A percentile compares a stretch with the other conserved stretches of the same genome.
Conservation (phyloP, 2,113 vertebrate genomes). For the Hydropotes inermis region DNA sequence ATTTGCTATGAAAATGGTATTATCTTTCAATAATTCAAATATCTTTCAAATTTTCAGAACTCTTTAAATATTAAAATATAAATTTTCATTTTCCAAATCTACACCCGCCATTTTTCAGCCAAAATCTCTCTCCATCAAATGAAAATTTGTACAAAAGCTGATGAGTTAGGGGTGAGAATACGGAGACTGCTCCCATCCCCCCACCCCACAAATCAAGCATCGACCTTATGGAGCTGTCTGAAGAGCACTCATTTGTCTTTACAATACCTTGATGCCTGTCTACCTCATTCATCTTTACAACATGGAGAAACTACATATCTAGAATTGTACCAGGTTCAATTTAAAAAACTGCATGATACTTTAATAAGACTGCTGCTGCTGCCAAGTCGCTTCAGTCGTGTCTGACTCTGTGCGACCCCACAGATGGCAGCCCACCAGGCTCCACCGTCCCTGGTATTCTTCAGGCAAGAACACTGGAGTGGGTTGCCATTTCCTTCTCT, state of each 20-base stretch:
- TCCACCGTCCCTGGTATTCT: too few relatives aligned
- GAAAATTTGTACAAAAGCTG: conserved; percentile 27
- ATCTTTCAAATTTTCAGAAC: conserved; percentile 33
- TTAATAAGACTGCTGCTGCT: neutral
- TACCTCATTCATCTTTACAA: conserved; percentile 7
- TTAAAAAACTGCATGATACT: neutral
- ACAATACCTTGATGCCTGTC: neutral
- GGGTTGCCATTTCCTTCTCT: too few relatives aligned
- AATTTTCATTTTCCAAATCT: conserved; percentile 6
- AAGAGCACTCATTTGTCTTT: neutral
- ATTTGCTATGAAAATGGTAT: conserved; percentile 11
- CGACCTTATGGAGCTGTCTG: neutral
- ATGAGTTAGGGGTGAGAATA: neutral
- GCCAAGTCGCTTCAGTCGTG: too few relatives aligned
- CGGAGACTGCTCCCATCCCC: neutral
- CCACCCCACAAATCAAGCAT: neutral
- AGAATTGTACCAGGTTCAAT: neutral
- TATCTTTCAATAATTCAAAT: conserved; percentile 27
- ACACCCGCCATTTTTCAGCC: neutral
- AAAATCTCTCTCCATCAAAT: neutral
- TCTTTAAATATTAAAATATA: conserved; percentile 42
- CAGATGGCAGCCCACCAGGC: too few relatives aligned
- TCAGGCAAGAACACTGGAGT: too few relatives aligned
- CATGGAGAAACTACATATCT: neutral
- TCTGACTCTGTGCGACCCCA: too few relatives aligned